Evolutionary conservation across 2,113 vertebrate species (phyloP).

Genomic region (Cyanoliseus patagonus): DNA sequence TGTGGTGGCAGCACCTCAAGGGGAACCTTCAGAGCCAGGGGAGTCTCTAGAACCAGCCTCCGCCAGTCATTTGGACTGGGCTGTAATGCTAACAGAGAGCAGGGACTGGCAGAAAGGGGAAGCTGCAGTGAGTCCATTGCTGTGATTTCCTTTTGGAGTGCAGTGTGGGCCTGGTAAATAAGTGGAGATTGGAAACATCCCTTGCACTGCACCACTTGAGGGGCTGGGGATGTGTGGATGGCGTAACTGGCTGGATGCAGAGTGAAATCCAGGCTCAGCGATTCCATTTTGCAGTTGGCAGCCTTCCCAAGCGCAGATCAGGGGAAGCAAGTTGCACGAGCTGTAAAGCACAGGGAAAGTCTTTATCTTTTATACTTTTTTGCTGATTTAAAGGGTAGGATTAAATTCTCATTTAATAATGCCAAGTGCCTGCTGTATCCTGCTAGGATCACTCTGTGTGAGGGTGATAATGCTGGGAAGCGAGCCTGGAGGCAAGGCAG

Average conservation of each 20-base stretch:
- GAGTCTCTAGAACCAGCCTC: background rate
- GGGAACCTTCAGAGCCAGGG: fast-evolving
- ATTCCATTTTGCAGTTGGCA: slow-evolving; percentile 68
- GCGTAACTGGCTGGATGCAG: slow-evolving; percentile 36
- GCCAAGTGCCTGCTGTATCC: slow-evolving; percentile 6
- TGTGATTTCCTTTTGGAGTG: background rate
- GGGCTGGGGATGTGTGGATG: background rate
- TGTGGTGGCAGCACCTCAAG: fast-evolving
- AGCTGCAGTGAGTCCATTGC: fast-evolving
- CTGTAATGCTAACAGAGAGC: fast-evolving
- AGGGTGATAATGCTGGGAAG: background rate
- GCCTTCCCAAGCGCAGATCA: slow-evolving; percentile 33
- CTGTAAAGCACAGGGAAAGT: slow-evolving; percentile 42
- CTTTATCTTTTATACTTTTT: slow-evolving; percentile 29
- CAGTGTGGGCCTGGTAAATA: background rate
- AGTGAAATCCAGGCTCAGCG: slow-evolving; percentile 48
- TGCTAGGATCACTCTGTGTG: background rate
- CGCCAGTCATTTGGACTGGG: fast-evolving
- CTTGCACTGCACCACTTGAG: background rate
- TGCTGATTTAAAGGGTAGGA: slow-evolving; percentile 43
- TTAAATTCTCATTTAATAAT: slow-evolving; percentile 60
- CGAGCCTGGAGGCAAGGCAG: background rate
- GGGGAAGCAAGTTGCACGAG: background rate
- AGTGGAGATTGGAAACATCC: background rate
- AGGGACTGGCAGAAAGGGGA: background rate